Base-by-base conservation (phyloP, 2,113 vertebrate species). In the Nestor notabilis region DNA sequence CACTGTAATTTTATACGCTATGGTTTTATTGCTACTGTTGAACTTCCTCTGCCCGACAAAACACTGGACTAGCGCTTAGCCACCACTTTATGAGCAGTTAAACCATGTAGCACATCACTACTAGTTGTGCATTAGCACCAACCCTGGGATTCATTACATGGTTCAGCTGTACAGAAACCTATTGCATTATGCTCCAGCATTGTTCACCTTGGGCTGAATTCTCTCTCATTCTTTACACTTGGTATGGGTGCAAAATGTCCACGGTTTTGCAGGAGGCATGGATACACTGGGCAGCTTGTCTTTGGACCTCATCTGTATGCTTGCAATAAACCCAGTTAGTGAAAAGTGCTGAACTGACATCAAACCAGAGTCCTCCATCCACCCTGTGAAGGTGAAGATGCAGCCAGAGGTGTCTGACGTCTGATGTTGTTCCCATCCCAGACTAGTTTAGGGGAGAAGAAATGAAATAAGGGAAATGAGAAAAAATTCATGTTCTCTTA, bases 1-100 rank as follows among this genome's bases (percentile, higher is more conserved):
- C 9, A 35, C 16, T 35, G 56, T 75, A 96, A 81, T 19, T 71
- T 72, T 61, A 89, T 82, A n/a, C 20, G 47, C 29, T 44, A 41
- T 27, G 39, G 13, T 47, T 89, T 94, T 95, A 74, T 70, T 88
- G 46, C 35, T 68, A 21, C 39, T 53, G 77, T 53, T 95, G 60
- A 84, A 47, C 23, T 89, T 89, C 65, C 52, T 61, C 31, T 72
- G 65, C 65, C 65, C 5, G 11, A 81, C 66, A 79, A 74, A 94
- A 84, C 89, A 56, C 72, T 61, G 94, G 93, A 76, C 89, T 95
- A 91, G 56, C 92, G 83, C 83, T 83, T 87, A 89, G 81, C 35
- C 69, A 89, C 86, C 61, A 39, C 65, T 96, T 97, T 95, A 94
- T 79, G 92, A 91, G 90, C 94, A 95, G 92, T 90, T 95, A 93